Conservation (phyloP, 2,888 invertebrate species). For the Watsonalla binaria region DNA sequence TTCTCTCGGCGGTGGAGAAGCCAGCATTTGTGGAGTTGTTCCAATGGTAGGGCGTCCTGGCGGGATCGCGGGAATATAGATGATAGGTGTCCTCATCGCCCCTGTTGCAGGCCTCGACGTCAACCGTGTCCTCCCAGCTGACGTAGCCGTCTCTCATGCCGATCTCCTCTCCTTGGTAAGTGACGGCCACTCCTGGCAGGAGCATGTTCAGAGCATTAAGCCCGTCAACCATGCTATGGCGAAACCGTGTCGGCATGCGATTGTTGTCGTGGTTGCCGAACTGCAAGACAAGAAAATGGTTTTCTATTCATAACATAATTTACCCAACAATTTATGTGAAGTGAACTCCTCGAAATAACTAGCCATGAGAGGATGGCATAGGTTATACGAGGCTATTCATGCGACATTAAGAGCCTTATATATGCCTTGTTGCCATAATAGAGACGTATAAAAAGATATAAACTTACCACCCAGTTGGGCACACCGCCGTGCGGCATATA, state of each 20-base stretch:
- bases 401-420: not conserved
- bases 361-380: too few relatives aligned
- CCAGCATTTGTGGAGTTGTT: slow-evolving; percentile 75
- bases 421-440: not conserved
- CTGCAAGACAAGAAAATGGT: slow-evolving; percentile 43
- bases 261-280: slow-evolving; percentile 84
- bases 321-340: not conserved
- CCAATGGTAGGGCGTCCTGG: slow-evolving; percentile 84
- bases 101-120: slow-evolving; percentile 75
- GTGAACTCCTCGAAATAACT: too few relatives aligned
- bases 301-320: too few relatives aligned
- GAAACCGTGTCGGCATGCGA: slow-evolving; percentile 81
- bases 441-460: not conserved
- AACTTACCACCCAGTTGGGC: slow-evolving; percentile 83
- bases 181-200: slow-evolving; percentile 87
- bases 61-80: slow-evolving; percentile 78
- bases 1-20: slow-evolving; percentile 74
- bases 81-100: slow-evolving; percentile 75
- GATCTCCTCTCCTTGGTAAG: slow-evolving; percentile 91
- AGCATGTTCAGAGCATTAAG: slow-evolving; percentile 83
- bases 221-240: slow-evolving; percentile 81
- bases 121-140: slow-evolving; percentile 78
- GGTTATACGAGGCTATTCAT: too few relatives aligned
- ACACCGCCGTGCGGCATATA: slow-evolving; percentile 77
- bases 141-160: slow-evolving; percentile 82